A percentile compares a stretch with the other conserved stretches of the same genome.
These are phyloP conservation scores for Lasioglossum lativentre DNA, from an alignment of 2,888 invertebrate species.

Conservation along the genomic window DNA sequence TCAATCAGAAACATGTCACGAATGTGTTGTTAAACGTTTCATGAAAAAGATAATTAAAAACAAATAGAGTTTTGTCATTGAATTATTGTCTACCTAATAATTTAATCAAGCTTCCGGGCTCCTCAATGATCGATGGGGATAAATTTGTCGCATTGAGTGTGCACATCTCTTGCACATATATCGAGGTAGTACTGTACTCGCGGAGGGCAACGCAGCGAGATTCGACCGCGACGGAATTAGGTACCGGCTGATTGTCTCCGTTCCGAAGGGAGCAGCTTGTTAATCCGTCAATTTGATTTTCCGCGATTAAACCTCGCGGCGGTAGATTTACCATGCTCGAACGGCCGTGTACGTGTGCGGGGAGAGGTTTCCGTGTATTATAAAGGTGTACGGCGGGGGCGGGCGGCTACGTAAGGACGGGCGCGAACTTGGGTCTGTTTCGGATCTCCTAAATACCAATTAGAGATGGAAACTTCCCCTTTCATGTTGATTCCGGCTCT, in stretches of 20 bases:
- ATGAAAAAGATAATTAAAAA: neutral
- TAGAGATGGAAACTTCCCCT: slow-evolving; percentile 83
- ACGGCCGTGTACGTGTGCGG: neutral
- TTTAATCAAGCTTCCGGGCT: neutral
- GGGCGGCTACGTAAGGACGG: slow-evolving; percentile 55
- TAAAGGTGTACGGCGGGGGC: slow-evolving; percentile 24
- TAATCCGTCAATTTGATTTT: slow-evolving; percentile 45
- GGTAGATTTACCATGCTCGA: slow-evolving; percentile 6
- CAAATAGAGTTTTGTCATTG: neutral
- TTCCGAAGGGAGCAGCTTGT: slow-evolving; percentile 15
- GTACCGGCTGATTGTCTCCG: slow-evolving; percentile 13
- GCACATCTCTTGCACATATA: neutral
- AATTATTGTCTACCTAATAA: neutral
- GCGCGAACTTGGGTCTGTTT: slow-evolving; percentile 78
- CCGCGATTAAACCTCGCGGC: slow-evolving; percentile 45
- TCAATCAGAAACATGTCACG: no score
- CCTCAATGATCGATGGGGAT: neutral
- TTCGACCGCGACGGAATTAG: neutral
- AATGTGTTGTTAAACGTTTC: no score
- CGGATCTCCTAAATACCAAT: slow-evolving; percentile 84
- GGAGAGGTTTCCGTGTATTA: slow-evolving; percentile 22
- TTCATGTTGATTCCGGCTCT: slow-evolving; percentile 83
- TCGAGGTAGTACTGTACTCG: neutral
- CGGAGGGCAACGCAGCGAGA: neutral
- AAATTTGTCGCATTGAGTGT: neutral